Evolutionary conservation across 2,113 vertebrate species (phyloP).

Genomic region (Brachyhypopomus occidentalis): DNA sequence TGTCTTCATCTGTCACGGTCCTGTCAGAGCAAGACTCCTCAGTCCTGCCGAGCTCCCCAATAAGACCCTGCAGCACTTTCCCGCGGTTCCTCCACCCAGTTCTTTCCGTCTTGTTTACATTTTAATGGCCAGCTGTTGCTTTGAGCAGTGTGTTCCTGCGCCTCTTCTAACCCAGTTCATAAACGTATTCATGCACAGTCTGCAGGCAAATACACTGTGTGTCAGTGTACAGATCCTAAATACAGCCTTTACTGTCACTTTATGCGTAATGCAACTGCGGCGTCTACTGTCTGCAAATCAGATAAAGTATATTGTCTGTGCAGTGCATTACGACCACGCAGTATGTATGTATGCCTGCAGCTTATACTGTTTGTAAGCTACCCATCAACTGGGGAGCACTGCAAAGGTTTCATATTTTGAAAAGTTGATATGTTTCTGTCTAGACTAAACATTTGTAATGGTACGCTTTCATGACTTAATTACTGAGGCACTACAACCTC

Average conservation of each 20-base stretch:
- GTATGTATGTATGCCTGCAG: neutral
- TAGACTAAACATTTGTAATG: too few species aligned
- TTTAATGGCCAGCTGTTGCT: neutral
- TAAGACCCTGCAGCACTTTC: neutral
- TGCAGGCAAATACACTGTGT: too few species aligned
- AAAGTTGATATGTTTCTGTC: too few species aligned
- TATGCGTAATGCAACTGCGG: neutral
- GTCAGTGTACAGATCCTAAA: neutral
- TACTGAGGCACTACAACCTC: too few species aligned
- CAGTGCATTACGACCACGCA: neutral
- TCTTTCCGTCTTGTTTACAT: neutral
- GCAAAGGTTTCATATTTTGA: too few species aligned
- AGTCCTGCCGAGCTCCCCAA: neutral
- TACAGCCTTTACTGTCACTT: neutral
- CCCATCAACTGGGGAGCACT: too few species aligned
- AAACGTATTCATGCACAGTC: neutral
- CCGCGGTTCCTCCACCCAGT: neutral
- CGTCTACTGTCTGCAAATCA: neutral
- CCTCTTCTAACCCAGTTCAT: neutral
- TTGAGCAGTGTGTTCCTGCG: neutral
- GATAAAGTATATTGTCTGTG: too few species aligned
- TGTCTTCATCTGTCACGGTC: neutral
- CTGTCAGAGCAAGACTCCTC: neutral
- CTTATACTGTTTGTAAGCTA: neutral
- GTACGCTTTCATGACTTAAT: too few species aligned